These are phyloP conservation scores for Pampusana beccarii DNA, from an alignment of 2,113 vertebrate species.

Conservation along the genomic window DNA sequence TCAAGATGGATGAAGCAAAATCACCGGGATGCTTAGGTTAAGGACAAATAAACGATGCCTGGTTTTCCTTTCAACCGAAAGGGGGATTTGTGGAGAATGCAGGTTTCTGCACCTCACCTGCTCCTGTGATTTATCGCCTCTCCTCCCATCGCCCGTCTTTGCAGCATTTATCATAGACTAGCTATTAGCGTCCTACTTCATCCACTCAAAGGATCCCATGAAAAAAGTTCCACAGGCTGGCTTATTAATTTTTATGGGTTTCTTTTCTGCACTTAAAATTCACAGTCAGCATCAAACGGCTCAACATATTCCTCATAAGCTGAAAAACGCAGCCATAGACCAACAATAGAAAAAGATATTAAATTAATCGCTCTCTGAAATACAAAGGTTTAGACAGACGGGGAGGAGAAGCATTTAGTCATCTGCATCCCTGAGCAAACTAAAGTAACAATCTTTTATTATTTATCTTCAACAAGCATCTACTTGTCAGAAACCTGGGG, in stretches of 20 bases:
- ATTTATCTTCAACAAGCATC: neutral
- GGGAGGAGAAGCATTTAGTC: neutral
- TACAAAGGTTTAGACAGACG: neutral
- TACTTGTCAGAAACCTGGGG: neutral
- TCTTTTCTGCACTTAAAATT: constrained; percentile 6
- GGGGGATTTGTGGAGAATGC: neutral
- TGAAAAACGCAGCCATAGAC: neutral
- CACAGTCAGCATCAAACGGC: neutral
- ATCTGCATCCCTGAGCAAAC: neutral
- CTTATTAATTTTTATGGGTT: constrained; percentile 10
- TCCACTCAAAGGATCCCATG: accelerated
- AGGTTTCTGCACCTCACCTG: neutral
- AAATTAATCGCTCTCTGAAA: neutral
- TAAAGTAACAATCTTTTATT: neutral
- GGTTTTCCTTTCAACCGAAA: neutral
- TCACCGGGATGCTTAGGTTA: accelerated
- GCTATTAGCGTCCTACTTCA: neutral
- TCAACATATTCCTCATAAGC: neutral
- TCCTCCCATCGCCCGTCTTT: neutral
- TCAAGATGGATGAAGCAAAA: accelerated
- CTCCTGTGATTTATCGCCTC: neutral
- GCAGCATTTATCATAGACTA: neutral
- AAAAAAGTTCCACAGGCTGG: neutral
- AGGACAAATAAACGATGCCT: neutral
- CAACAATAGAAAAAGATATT: neutral